phyloP scores from a whole-genome alignment of 2,797 vertebrate genomes.

The Ctenopoma kingsleyae region DNA sequence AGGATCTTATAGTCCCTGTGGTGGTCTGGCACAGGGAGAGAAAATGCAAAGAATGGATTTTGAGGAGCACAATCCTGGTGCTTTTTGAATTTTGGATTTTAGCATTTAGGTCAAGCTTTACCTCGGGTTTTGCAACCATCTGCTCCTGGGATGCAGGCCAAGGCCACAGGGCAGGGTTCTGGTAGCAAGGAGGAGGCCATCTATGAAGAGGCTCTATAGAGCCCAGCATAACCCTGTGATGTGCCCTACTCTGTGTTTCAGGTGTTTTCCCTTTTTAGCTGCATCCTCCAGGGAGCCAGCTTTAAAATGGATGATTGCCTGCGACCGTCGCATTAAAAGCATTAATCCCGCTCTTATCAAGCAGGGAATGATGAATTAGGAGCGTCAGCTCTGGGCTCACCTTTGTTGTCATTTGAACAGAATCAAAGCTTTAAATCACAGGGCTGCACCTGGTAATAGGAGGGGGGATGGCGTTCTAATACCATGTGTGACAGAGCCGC shows the following conservation, averaged over 20 bases:
- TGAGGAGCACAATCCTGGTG: conserved; percentile 41
- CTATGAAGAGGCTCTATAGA: conserved; percentile 56
- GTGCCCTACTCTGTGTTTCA: conserved; percentile 76
- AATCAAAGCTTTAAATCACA: conserved; percentile 89
- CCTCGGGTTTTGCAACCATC: conserved; percentile 84
- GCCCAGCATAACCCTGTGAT: conserved; percentile 60
- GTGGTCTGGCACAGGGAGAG: conserved; percentile 45
- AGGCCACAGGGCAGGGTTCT: conserved; percentile 76
- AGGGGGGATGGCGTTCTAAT: conserved; percentile 77
- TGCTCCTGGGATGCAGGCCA: conserved; percentile 81
- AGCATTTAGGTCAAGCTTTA: conserved; percentile 85
- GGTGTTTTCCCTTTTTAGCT: conserved; percentile 82
- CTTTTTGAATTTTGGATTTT: conserved; percentile 70
- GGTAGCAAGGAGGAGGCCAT: conserved; percentile 57
- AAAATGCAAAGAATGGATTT: conserved; percentile 31
- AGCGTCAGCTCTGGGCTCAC: conserved; percentile 83
- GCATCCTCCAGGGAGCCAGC: conserved; percentile 77
- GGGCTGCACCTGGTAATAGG: conserved; percentile 83
- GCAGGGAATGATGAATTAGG: conserved; percentile 85
- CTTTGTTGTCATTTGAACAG: conserved; percentile 88
- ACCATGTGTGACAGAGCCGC: conserved; percentile 77
- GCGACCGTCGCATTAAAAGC: conserved; percentile 83
- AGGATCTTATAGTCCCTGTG: conserved; percentile 43
- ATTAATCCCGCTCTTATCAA: conserved; percentile 87
- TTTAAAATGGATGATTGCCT: conserved; percentile 85